Base-by-base conservation (phyloP, 2,797 vertebrate genomes). In the Danio albolineatus region DNA sequence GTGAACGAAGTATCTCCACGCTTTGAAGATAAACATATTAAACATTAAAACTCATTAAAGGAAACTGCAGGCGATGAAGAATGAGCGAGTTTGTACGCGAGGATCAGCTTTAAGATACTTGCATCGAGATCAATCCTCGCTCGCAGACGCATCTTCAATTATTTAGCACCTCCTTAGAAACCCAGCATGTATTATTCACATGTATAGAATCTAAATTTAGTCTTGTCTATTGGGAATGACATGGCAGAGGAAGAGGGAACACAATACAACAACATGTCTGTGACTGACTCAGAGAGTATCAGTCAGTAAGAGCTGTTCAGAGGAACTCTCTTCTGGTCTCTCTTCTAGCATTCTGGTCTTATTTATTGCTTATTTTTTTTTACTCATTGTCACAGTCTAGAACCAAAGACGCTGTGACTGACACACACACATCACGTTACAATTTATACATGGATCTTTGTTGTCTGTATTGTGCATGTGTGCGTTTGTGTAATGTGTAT, bases 131-230 rank as follows among this genome's bases (percentile, higher is more conserved):
- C 84, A 83, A 73, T 87, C 59, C 57, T 72, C 67, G 69, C 81
- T 83, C 77, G 57, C 69, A 83, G 80, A 86, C 73, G 77, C 73
- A 76, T 76, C 80, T 67, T 87, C 59, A 84, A 87, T 87, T 86
- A 88, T 89, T 89, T 82, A 89, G 80, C 72, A 61, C 70, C 83
- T 86, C 79, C 76, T 85, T 83, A 79, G 80, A 81, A 84, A 83
- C 74, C 67, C 64, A 67, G 57, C 88, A 88, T 87, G 86, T 80
- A 89, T 89, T 89, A 89, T 87, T 89, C 86, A 88, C 79, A 80
- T 64, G 69, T 79, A 82, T 77, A 74, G 61, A 83, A 81, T 82
- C 83, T 86, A 82, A 86, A 86, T 88, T 83, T 85, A 88, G 85
- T 78, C 77, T 46, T 79, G 38, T 83, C 84, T 75, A 79, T 80